Conservation (phyloP, 2,888 invertebrate species). For the Chymomyza procnemis region DNA sequence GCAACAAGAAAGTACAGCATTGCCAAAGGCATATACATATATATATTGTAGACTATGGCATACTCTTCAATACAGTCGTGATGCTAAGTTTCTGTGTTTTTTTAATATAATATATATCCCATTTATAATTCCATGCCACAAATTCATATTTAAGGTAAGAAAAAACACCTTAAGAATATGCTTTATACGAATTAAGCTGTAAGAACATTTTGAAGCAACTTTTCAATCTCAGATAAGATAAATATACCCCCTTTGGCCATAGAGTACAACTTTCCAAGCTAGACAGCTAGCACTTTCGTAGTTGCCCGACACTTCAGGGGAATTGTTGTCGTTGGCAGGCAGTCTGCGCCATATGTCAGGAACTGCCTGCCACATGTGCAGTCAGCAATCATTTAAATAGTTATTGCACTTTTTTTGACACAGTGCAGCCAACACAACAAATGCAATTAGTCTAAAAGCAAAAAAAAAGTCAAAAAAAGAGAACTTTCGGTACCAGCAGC, state of each 20-base stretch:
- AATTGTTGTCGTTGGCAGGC: no score
- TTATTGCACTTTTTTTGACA: slow-evolving; percentile 62
- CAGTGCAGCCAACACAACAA: slow-evolving; percentile 19
- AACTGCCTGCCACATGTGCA: slow-evolving; percentile 43
- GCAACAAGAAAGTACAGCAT: background rate
- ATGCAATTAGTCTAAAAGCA: slow-evolving; percentile 71
- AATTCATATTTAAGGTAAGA: no score
- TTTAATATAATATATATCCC: no score
- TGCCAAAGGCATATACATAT: background rate
- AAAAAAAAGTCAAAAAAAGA: slow-evolving; percentile 31
- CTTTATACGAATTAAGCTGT: no score
- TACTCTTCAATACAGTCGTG: background rate
- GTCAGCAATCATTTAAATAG: slow-evolving; percentile 66
- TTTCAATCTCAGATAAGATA: background rate
- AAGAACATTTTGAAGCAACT: background rate
- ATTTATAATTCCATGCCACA: no score
- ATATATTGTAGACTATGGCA: background rate
- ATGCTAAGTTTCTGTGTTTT: no score
- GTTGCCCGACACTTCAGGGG: background rate
- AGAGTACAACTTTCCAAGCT: background rate
- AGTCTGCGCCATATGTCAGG: background rate
- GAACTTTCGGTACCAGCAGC: slow-evolving; percentile 16
- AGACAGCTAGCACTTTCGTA: background rate
- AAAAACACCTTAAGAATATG: no score
- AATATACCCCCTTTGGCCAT: background rate